These are phyloP conservation scores for Drosophila auraria DNA, from an alignment of 1,140 invertebrate species.

Conservation along the genomic window DNA sequence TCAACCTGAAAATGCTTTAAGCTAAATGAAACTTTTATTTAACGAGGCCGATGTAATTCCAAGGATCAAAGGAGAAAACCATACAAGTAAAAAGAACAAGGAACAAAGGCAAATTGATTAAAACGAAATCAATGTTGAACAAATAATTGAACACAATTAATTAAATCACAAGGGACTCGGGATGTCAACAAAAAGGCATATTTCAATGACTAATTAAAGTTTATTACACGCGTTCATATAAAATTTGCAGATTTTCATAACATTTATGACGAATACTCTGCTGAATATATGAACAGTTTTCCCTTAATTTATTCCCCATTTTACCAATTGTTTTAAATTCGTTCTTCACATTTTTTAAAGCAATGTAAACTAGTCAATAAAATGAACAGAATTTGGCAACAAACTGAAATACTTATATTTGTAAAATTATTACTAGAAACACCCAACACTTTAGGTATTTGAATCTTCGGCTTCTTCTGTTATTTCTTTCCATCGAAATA, in stretches of 20 bases:
- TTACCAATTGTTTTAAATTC: too few species aligned
- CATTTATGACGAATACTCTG: neutral
- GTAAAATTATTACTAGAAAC: neutral
- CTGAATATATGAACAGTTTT: neutral
- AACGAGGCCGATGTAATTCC: neutral
- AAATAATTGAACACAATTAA: constrained; percentile 20
- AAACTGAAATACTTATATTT: neutral
- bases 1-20: neutral
- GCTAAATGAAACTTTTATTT: neutral
- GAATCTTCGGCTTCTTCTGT: neutral
- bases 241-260: neutral
- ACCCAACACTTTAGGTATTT: neutral
- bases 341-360: neutral
- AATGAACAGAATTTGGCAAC: neutral
- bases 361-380: neutral
- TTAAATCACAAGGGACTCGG: constrained; percentile 19
- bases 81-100: neutral
- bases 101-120: constrained; percentile 11
- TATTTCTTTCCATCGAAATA: fast-evolving
- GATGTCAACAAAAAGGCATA: constrained; percentile 23
- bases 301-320: too few species aligned
- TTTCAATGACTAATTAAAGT: constrained; percentile 27
- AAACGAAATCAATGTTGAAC: constrained; percentile 5
- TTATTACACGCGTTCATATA: constrained; percentile 22
- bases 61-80: neutral